Conservation (phyloP, 2,113 vertebrate species). For the Ammodytes dubius region DNA sequence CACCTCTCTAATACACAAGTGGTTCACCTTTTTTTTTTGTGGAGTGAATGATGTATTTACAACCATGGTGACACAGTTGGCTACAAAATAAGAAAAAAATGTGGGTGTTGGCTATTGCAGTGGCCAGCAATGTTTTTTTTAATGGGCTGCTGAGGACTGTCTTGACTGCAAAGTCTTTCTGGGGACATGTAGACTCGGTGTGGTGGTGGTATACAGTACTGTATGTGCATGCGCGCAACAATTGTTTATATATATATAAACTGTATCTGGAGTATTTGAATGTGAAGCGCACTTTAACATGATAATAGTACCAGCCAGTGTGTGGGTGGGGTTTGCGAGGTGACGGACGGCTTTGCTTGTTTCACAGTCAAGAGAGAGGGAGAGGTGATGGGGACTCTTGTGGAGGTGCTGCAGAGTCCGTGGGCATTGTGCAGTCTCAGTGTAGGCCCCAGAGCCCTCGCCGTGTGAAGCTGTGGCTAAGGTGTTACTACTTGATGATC, state of each 20-base stretch:
- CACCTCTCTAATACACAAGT: conserved; percentile 32
- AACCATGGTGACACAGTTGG: conserved; percentile 70
- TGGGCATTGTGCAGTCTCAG: conserved; percentile 65
- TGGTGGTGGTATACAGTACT: conserved; percentile 50
- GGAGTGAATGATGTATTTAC: conserved; percentile 65
- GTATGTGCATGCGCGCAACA: conserved; percentile 72
- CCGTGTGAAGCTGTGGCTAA: conserved; percentile 11
- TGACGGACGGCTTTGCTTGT: conserved; percentile 48
- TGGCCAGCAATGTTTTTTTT: conserved; percentile 62
- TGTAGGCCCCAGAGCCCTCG: conserved; percentile 34
- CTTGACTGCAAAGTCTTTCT: conserved; percentile 1
- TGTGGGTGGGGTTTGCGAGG: conserved; percentile 20
- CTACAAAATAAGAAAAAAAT: conserved; percentile 52
- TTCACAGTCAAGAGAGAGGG: conserved; percentile 50
- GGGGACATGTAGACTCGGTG: conserved; percentile 38
- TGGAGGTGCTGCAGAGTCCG: conserved; percentile 48
- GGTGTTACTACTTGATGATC: conserved; percentile 93
- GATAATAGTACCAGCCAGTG: conserved; percentile 69
- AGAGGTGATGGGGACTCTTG: conserved; percentile 19
- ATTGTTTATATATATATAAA: conserved; percentile 64
- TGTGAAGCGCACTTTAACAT: conserved; percentile 73
- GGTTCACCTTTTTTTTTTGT: conserved; percentile 16
- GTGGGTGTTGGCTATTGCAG: conserved; percentile 64
- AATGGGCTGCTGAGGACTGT: conserved; percentile 69
- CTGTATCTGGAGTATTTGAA: conserved; percentile 58